Conservation (phyloP, 2,113 vertebrate species). For the Paralichthys olivaceus region DNA sequence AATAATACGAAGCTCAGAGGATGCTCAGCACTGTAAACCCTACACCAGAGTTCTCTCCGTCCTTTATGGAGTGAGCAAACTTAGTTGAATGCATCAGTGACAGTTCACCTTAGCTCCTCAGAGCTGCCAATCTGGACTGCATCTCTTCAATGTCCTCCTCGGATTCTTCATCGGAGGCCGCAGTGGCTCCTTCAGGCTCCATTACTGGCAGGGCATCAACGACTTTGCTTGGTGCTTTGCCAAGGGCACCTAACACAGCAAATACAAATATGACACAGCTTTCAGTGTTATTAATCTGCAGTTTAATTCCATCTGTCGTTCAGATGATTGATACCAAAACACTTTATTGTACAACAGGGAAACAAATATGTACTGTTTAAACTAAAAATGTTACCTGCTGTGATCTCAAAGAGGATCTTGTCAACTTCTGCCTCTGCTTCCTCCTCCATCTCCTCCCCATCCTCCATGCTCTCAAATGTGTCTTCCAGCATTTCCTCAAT, state of each 20-base stretch:
- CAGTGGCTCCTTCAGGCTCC: constrained; percentile 82
- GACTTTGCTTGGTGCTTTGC: constrained; percentile 97
- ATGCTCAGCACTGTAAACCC: constrained; percentile 45
- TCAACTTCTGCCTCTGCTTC: constrained; percentile 95
- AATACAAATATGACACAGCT: constrained; percentile 1
- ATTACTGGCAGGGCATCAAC: constrained; percentile 92
- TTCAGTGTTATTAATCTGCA: not conserved
- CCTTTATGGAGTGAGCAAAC: constrained; percentile 36
- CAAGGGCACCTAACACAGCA: constrained; percentile 88
- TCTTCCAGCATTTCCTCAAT: constrained; percentile 99
- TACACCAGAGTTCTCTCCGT: constrained; percentile 59
- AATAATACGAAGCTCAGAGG: constrained; percentile 37
- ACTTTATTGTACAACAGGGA: not conserved
- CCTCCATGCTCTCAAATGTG: constrained; percentile 95
- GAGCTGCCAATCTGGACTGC: constrained; percentile 93
- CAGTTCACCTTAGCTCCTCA: constrained; percentile 88
- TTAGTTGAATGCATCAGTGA: constrained; percentile 8
- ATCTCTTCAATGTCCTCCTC: constrained; percentile 96
- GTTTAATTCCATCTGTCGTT: not conserved
- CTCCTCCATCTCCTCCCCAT: constrained; percentile 98
- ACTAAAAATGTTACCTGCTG: constrained; percentile 86
- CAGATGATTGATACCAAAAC: not conserved
- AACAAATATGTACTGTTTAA: not conserved
- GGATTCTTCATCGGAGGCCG: constrained; percentile 86
- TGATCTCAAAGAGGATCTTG: constrained; percentile 97